Evolutionary conservation across 2,888 invertebrate genomes (phyloP), one percentile per base, ranked within the genome.

Genomic region (Ischnura elegans): DNA sequence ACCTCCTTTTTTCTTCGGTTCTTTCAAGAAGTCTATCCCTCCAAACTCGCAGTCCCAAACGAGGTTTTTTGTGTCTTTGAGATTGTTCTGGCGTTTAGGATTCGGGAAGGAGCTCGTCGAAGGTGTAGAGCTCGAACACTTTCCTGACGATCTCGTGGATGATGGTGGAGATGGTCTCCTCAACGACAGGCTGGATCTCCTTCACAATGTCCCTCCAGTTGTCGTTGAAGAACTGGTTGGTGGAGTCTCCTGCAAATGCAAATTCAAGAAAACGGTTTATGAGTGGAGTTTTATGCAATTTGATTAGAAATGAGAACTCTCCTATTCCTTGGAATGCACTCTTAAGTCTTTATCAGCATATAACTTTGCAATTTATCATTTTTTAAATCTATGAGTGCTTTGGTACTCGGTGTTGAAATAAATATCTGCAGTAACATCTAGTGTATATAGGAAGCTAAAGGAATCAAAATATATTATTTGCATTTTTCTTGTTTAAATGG

Each of bases 211-310:
- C 94, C 25, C 87, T 46, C 94, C 94, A 94, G 86, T 94, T 94
- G 61, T 94, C 93, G 66, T 94, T 94, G 76, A 94, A 87, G 93
- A 94, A 93, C 45, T 93, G 93, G 94, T 94, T 94, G n/a, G 94
- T 94, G 47, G 94, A 86, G 86, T 93, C 94, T 21, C 87, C 94
- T 94, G 55, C 10, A 51, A 51, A 51, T 6, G 13, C 19, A 10
- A 19, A 47, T 51, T 51, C n/a, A n/a, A n/a, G n/a, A n/a, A n/a
- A n/a, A n/a, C n/a, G n/a, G n/a, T n/a, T n/a, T n/a, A n/a, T n/a
- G n/a, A n/a, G n/a, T n/a, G n/a, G n/a, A n/a, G n/a, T n/a, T n/a
- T n/a, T n/a, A n/a, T n/a, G n/a, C n/a, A n/a, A n/a, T n/a, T n/a
- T n/a, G n/a, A n/a, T n/a, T n/a, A n/a, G n/a, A n/a, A n/a, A n/a